These are phyloP conservation scores for Piprites chloris DNA, from an alignment of 2,113 vertebrate species.

Conservation along the genomic window DNA sequence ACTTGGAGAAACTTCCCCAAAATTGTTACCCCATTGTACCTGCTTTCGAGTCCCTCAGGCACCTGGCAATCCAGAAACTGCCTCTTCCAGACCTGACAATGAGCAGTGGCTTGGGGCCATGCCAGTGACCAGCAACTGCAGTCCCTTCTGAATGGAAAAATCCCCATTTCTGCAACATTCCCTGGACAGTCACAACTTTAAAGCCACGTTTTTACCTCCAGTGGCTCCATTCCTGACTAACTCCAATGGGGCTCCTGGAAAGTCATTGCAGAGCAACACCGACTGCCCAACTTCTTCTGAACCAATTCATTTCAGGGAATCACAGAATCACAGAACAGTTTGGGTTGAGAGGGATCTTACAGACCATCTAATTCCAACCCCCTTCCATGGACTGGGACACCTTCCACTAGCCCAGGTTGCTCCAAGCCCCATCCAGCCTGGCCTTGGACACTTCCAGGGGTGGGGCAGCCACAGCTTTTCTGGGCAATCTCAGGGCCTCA, in stretches of 20 bases:
- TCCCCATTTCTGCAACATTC: background rate
- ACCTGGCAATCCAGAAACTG: background rate
- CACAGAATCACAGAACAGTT: background rate
- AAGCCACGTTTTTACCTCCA: background rate
- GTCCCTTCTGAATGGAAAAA: background rate
- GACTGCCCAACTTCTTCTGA: background rate
- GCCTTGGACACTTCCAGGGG: background rate
- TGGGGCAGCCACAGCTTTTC: background rate
- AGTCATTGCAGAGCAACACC: background rate
- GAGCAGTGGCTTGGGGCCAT: background rate
- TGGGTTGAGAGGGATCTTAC: background rate
- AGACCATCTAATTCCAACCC: background rate
- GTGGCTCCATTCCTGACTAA: background rate
- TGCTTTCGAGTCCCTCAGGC: background rate
- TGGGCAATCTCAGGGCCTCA: background rate
- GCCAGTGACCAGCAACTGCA: rapidly evolving
- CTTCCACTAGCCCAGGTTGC: background rate
- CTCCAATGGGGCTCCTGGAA: background rate
- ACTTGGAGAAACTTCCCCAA: background rate
- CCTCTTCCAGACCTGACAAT: background rate
- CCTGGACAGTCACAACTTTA: background rate
- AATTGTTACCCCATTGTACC: background rate
- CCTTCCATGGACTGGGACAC: background rate
- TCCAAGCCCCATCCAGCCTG: background rate
- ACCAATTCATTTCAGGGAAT: background rate